phyloP scores from a whole-genome alignment of 2,888 invertebrate genomes.

The Parascotia fuliginaria region DNA sequence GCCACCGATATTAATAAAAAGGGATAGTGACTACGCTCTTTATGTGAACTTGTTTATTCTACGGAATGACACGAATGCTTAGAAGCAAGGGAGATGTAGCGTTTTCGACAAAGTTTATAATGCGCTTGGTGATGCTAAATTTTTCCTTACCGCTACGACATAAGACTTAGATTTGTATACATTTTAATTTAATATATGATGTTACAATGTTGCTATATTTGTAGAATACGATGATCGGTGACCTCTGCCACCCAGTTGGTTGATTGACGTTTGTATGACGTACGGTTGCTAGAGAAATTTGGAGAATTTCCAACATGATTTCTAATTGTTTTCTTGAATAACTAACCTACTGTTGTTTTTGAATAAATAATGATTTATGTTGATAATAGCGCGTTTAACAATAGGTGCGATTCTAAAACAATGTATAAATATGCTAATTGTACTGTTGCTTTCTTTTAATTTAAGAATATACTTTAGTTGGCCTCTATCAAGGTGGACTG shows the following conservation, averaged over 20 bases:
- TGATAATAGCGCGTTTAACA: slow-evolving; percentile 6
- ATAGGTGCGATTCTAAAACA: slow-evolving; percentile 14
- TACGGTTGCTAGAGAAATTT: slow-evolving; percentile 72
- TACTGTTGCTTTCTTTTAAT: too few species aligned
- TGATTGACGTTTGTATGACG: slow-evolving; percentile 83
- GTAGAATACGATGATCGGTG: slow-evolving; percentile 71
- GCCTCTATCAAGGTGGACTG: too few species aligned
- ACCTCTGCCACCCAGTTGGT: slow-evolving; percentile 77
- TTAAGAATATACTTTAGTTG: too few species aligned
- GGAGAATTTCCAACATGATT: slow-evolving; percentile 63
- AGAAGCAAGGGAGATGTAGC: slow-evolving; percentile 67
- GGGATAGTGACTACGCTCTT: slow-evolving; percentile 73
- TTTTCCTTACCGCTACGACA: slow-evolving; percentile 33
- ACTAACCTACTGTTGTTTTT: slow-evolving; percentile 35
- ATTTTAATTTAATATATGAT: slow-evolving; percentile 20
- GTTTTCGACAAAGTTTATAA: slow-evolving; percentile 47
- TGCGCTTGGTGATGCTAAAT: slow-evolving; percentile 41
- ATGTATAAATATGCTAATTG: neutral
- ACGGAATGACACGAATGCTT: slow-evolving; percentile 77
- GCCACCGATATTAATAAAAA: slow-evolving; percentile 81
- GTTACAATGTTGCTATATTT: slow-evolving; percentile 44
- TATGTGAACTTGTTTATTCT: slow-evolving; percentile 77
- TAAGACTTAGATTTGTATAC: slow-evolving; percentile 45
- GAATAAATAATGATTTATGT: slow-evolving; percentile 3
- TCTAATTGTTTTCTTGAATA: slow-evolving; percentile 49